phyloP scores from a whole-genome alignment of 2,888 invertebrate genomes.

The Piscicola geometra region DNA sequence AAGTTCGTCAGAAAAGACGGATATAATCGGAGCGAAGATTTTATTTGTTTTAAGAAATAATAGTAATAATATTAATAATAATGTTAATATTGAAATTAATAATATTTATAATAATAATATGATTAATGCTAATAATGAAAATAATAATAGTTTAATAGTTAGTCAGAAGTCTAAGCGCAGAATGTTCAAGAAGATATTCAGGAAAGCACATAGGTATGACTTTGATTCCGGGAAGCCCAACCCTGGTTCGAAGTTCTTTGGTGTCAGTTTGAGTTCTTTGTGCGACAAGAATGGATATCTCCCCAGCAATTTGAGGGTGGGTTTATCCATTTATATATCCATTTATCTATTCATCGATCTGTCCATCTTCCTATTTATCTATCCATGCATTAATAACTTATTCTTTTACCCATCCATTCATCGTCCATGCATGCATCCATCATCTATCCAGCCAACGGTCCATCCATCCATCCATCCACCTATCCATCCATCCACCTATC shows the following conservation, averaged over 20 bases:
- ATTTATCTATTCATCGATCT: background rate
- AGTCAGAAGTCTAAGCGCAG: background rate
- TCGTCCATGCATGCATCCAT: background rate
- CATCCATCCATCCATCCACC: too few species aligned
- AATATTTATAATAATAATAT: background rate
- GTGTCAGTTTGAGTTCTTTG: background rate
- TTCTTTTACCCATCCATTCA: background rate
- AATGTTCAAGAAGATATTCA: background rate
- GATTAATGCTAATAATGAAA: background rate
- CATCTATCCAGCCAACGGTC: too few species aligned
- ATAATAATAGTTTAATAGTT: background rate
- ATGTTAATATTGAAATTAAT: background rate
- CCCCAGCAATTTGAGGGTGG: background rate
- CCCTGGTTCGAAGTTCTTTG: background rate
- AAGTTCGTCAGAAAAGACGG: background rate
- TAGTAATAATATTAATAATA: slow-evolving; percentile 1
- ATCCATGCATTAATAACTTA: too few species aligned
- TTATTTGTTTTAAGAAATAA: slow-evolving; percentile 15
- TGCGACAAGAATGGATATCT: background rate
- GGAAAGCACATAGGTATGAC: background rate
- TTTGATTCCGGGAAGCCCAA: background rate
- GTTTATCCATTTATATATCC: background rate
- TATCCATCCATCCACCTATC: slow-evolving; percentile 48
- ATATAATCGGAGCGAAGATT: background rate
- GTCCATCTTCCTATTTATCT: background rate